Evolutionary conservation across 2,113 vertebrate genomes (phyloP).

Genomic region (Xiphorhynchus elegans): DNA sequence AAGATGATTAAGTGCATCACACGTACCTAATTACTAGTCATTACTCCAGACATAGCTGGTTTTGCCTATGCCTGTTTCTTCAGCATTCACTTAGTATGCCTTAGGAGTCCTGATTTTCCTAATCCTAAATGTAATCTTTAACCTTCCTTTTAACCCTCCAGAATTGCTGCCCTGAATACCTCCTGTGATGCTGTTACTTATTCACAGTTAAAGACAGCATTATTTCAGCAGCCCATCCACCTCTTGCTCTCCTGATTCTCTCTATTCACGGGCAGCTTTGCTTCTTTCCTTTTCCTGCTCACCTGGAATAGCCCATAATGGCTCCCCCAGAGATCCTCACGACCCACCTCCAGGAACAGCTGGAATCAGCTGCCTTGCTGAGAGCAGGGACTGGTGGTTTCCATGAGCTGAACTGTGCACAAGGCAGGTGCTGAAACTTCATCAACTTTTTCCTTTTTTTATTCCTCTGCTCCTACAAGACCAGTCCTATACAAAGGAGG

Average conservation of each 20-base stretch:
- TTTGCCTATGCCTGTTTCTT: background rate
- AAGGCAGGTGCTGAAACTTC: background rate
- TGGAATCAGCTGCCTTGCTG: background rate
- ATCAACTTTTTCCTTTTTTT: background rate
- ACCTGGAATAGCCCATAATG: constrained; percentile 24
- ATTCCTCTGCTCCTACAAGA: background rate
- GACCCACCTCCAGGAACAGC: background rate
- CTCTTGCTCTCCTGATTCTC: constrained; percentile 39
- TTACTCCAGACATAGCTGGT: background rate
- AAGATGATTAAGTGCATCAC: background rate
- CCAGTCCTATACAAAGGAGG: background rate
- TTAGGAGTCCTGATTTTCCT: constrained; percentile 1
- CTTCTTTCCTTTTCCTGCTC: constrained; percentile 3
- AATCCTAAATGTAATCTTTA: constrained; percentile 34
- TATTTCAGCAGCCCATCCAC: constrained; percentile 34
- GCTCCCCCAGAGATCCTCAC: background rate
- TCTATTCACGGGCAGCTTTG: constrained; percentile 39
- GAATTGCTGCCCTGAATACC: constrained; percentile 18
- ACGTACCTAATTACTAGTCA: background rate
- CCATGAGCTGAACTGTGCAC: background rate
- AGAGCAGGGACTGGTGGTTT: background rate
- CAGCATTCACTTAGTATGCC: background rate
- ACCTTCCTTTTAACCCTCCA: constrained; percentile 4
- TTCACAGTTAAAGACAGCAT: constrained; percentile 28
- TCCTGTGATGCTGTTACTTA: constrained; percentile 15